Percentiles rank a stretch among this genome's conserved stretches.
Conservation (phyloP, 2,888 invertebrate genomes). For the Phalera bucephala region DNA sequence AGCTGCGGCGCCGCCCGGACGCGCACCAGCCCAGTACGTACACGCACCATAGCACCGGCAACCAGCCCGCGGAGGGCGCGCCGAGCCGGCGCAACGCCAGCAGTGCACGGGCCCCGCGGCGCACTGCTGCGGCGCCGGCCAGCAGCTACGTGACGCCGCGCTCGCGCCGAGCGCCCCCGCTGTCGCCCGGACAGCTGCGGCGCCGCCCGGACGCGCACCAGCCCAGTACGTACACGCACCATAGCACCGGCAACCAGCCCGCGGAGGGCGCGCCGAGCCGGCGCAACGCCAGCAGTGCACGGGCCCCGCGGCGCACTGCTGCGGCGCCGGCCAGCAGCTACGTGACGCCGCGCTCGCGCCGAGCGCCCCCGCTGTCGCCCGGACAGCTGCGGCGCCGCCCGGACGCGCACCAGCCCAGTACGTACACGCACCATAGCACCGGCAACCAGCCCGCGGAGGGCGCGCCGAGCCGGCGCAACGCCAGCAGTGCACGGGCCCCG, state of each 20-base stretch:
- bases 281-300: constrained; percentile 7
- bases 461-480: constrained; percentile 21
- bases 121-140: neutral
- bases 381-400: constrained; percentile 43
- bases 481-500: neutral
- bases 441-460: too few species aligned
- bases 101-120: neutral
- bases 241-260: too few species aligned
- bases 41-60: constrained; percentile 26
- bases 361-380: constrained; percentile 43
- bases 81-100: constrained; percentile 13
- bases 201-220: constrained; percentile 19
- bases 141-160: neutral
- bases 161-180: constrained; percentile 30
- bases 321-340: too few species aligned
- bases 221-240: too few species aligned
- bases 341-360: too few species aligned
- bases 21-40: constrained; percentile 1
- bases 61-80: constrained; percentile 11
- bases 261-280: too few species aligned
- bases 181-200: constrained; percentile 62
- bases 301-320: neutral
- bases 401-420: too few species aligned
- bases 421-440: too few species aligned
- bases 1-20: constrained; percentile 38